A percentile compares a stretch with the other conserved stretches of the same genome.
Conservation (phyloP, 2,888 invertebrate species). For the Alentia gelatinosa region DNA sequence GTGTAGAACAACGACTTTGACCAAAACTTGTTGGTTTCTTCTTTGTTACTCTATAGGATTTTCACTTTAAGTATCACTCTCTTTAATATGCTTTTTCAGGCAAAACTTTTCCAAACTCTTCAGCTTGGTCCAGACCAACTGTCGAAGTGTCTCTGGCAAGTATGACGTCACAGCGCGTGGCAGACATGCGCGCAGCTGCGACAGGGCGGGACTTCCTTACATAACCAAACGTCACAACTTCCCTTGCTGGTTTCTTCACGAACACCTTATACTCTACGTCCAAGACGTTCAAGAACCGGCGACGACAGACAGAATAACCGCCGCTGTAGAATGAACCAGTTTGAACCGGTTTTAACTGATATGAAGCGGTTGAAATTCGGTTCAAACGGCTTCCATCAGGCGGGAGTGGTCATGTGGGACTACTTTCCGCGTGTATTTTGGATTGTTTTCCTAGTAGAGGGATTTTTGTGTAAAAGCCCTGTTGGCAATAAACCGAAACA, state of each 20-base stretch:
- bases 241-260: conserved; percentile 8
- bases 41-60: too few relatives aligned
- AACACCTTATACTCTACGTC: background rate
- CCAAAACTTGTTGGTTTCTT: too few relatives aligned
- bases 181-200: conserved; percentile 40
- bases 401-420: conserved; percentile 17
- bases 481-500: background rate
- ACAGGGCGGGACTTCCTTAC: background rate
- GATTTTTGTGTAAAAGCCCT: background rate
- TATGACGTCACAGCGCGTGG: conserved; percentile 47
- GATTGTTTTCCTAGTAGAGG: background rate
- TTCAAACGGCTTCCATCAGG: background rate
- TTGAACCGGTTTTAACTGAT: background rate
- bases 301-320: background rate
- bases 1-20: too few relatives aligned
- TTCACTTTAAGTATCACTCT: too few relatives aligned
- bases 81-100: too few relatives aligned
- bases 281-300: background rate
- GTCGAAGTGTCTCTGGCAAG: conserved; percentile 61
- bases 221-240: background rate
- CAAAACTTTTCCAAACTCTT: conserved; percentile 51
- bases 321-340: background rate
- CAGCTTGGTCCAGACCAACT: conserved; percentile 58
- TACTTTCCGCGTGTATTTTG: conserved; percentile 4
- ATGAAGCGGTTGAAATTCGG: background rate